These are phyloP conservation scores for Drosophila biarmipes DNA, from an alignment of 1,140 invertebrate species.

Conservation along the genomic window DNA sequence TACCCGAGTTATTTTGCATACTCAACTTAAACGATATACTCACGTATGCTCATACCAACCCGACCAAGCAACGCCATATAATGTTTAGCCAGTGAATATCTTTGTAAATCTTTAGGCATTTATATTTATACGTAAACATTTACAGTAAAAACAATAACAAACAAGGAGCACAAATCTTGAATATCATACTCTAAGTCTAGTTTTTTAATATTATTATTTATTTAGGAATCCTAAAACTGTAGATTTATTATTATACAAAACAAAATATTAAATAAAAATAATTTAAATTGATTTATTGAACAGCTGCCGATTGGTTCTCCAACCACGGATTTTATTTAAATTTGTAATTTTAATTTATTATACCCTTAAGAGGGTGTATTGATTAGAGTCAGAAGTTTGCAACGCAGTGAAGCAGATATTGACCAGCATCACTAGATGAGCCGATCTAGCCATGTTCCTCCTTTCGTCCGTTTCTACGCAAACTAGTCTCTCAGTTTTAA, in stretches of 20 bases:
- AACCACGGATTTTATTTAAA: no score
- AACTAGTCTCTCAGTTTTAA: no score
- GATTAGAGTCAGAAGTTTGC: no score
- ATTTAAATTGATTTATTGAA: background rate
- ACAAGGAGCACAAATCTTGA: conserved; percentile 11
- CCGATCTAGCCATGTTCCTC: no score
- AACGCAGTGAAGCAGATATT: no score
- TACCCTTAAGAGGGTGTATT: no score
- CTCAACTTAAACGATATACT: background rate
- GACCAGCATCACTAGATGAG: no score
- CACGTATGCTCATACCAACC: conserved; percentile 6
- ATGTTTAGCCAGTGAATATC: conserved; percentile 19
- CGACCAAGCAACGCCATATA: conserved; percentile 31
- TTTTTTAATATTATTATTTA: conserved; percentile 25
- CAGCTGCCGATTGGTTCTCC: no score
- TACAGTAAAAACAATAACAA: conserved; percentile 13
- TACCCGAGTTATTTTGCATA: background rate
- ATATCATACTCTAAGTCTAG: conserved; percentile 3
- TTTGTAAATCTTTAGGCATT: conserved; percentile 27
- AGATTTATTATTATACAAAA: conserved; percentile 20
- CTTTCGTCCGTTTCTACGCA: no score
- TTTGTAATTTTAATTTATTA: no score
- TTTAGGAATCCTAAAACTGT: conserved; percentile 10
- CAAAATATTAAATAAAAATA: background rate
- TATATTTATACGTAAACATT: conserved; percentile 23